Percentiles rank a stretch among this genome's conserved stretches.
phyloP scores from a whole-genome alignment of 2,888 invertebrate species.

The Drosophila pseudotakahashii region DNA sequence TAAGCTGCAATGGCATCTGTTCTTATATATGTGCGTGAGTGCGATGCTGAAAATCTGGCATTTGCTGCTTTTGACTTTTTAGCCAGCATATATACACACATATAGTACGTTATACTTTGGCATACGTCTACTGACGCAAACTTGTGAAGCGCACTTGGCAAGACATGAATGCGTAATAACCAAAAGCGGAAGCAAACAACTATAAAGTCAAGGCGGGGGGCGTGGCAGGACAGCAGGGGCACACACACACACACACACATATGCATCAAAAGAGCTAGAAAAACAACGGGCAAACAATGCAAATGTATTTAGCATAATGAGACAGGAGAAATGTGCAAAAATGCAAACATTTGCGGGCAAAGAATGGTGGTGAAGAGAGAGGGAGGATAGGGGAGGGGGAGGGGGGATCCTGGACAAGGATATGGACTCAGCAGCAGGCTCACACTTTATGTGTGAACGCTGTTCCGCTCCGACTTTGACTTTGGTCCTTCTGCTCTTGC shows the following conservation, averaged over 20 bases:
- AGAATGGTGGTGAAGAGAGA: conserved; percentile 17
- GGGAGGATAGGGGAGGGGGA: background rate
- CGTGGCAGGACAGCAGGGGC: conserved; percentile 29
- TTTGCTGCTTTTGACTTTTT: conserved; percentile 80
- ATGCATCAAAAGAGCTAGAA: conserved; percentile 82
- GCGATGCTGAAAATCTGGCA: conserved; percentile 75
- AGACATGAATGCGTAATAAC: conserved; percentile 81
- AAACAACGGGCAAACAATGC: conserved; percentile 82
- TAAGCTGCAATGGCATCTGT: conserved; percentile 37
- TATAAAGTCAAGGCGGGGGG: conserved; percentile 73
- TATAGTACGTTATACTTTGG: background rate
- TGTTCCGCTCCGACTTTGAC: conserved; percentile 48
- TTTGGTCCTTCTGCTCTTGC: conserved; percentile 24
- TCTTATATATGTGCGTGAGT: conserved; percentile 8
- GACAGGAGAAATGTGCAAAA: conserved; percentile 82
- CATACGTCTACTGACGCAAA: conserved; percentile 50
- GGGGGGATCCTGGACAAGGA: conserved; percentile 38
- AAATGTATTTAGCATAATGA: conserved; percentile 82
- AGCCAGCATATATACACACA: conserved; percentile 28
- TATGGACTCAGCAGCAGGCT: conserved; percentile 53
- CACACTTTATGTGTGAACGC: conserved; percentile 70
- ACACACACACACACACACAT: conserved; percentile 57
- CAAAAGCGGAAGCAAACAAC: conserved; percentile 80
- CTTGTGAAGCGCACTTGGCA: conserved; percentile 80
- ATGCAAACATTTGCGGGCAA: conserved; percentile 77